Conservation (phyloP, 1,140 invertebrate species). For the Calephelis nemesis region DNA sequence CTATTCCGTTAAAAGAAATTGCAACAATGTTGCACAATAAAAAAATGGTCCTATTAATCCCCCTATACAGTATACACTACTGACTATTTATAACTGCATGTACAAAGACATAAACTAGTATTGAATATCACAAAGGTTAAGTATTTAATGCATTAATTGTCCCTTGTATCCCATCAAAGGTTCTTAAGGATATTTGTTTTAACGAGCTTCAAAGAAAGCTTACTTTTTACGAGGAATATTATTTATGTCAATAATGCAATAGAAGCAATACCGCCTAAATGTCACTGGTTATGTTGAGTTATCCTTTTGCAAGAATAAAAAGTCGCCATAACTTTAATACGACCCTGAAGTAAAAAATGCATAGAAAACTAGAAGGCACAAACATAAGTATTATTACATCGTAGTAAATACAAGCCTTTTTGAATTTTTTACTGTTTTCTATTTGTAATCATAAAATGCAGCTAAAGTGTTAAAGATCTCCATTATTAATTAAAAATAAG, state of each 20-base stretch:
- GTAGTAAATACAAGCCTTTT: too few relatives aligned
- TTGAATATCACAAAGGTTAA: slow-evolving; percentile 15
- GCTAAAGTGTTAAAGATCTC: too few relatives aligned
- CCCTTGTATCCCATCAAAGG: slow-evolving; percentile 1
- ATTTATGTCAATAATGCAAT: not conserved
- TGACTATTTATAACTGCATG: not conserved
- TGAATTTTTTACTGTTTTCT: too few relatives aligned
- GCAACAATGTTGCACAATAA: not conserved
- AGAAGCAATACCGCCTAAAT: not conserved
- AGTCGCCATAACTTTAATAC: too few relatives aligned
- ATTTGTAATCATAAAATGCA: too few relatives aligned
- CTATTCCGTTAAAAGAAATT: not conserved
- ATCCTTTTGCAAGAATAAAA: not conserved
- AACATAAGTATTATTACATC: too few relatives aligned
- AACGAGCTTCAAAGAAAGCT: not conserved
- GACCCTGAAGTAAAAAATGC: too few relatives aligned
- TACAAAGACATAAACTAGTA: slow-evolving; percentile 7
- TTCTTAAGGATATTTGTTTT: slow-evolving; percentile 8
- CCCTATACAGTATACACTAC: not conserved
- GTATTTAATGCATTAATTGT: slow-evolving; percentile 15
- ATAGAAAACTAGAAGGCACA: too few relatives aligned
- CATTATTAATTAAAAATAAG: too few relatives aligned
- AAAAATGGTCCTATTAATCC: slow-evolving; percentile 1
- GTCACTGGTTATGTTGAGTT: not conserved
- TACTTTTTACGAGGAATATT: slow-evolving; percentile 12